phyloP scores from a whole-genome alignment of 2,797 vertebrate genomes.

The Jordanella pulchra region DNA sequence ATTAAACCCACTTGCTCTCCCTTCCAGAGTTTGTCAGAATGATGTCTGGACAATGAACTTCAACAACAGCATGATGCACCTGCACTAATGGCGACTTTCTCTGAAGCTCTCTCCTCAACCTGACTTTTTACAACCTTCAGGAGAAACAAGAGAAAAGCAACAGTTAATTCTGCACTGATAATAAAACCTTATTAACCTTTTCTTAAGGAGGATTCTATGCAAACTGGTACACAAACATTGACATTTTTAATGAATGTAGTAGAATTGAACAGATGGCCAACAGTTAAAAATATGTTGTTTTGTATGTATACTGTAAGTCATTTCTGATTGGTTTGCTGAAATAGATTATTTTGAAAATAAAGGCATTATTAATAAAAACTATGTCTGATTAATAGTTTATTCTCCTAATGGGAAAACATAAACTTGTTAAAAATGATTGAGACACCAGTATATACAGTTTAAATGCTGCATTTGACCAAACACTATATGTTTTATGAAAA shows the following conservation, averaged over 20 bases:
- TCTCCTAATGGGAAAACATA: not conserved
- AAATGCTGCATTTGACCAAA: not conserved
- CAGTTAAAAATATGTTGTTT: slow-evolving; percentile 14
- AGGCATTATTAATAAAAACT: slow-evolving; percentile 20
- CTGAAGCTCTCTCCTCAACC: not conserved
- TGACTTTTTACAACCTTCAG: slow-evolving; percentile 6
- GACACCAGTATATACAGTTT: not conserved
- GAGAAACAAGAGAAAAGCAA: slow-evolving; percentile 4
- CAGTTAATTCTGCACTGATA: slow-evolving; percentile 14
- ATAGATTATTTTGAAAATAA: slow-evolving; percentile 28
- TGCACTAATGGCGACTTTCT: slow-evolving; percentile 7
- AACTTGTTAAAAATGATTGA: too few species aligned
- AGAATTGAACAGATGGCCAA: slow-evolving; percentile 1
- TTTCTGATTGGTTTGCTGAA: slow-evolving; percentile 38
- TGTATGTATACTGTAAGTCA: slow-evolving; percentile 28
- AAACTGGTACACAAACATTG: slow-evolving; percentile 23
- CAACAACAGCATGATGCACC: not conserved
- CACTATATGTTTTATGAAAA: too few species aligned
- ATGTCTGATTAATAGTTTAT: slow-evolving; percentile 10
- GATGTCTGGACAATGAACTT: slow-evolving; percentile 79
- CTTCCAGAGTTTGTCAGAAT: slow-evolving; percentile 82
- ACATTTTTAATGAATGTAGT: slow-evolving; percentile 21
- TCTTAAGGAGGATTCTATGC: slow-evolving; percentile 49
- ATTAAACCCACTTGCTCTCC: slow-evolving; percentile 9
- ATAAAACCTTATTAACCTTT: slow-evolving; percentile 24